A percentile compares a stretch with the other conserved stretches of the same genome.
Evolutionary conservation across 2,113 vertebrate species (phyloP).

Genomic region (Pipa parva): DNA sequence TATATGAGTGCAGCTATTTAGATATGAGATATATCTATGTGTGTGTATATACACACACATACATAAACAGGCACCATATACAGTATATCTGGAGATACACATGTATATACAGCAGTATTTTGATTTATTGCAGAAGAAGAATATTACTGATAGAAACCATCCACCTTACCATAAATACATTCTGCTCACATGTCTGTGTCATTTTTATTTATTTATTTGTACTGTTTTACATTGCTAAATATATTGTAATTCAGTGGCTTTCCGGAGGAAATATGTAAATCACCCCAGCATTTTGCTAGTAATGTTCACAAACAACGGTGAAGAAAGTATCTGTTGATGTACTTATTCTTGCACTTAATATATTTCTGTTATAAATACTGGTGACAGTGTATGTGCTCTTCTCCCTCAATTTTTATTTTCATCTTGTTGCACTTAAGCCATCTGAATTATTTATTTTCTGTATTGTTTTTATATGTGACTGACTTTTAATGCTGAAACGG

Average conservation of each 20-base stretch:
- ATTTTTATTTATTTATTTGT: background rate
- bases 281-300: background rate
- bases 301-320: background rate
- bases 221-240: background rate
- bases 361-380: background rate
- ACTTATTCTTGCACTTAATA: background rate
- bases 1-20: no score
- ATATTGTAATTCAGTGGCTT: background rate
- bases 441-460: conserved; percentile 1
- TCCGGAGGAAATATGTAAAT: background rate
- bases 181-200: background rate
- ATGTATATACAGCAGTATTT: no score
- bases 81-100: background rate
- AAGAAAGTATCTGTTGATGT: background rate
- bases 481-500: background rate
- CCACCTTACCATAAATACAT: no score
- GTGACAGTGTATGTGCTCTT: background rate
- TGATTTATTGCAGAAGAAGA: no score
- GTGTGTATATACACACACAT: no score
- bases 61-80: no score
- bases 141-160: no score
- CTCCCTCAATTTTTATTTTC: background rate
- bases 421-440: background rate
- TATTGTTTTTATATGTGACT: background rate
- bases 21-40: no score